A percentile compares a stretch with the other conserved stretches of the same genome.
phyloP scores from a whole-genome alignment of 2,113 vertebrate genomes.

The Caretta caretta region DNA sequence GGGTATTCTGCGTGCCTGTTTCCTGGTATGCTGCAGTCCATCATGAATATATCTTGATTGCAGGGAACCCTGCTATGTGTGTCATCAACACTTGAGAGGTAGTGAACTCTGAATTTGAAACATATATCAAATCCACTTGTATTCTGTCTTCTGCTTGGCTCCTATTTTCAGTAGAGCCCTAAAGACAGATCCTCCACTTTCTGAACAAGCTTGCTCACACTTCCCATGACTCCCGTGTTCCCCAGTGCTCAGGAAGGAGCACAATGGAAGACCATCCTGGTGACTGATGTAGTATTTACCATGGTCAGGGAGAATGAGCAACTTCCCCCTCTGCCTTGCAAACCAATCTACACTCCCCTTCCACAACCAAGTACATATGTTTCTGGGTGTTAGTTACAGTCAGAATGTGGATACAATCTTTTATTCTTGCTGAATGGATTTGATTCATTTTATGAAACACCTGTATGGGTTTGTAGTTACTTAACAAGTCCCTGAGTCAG shows the following conservation, averaged over 20 bases:
- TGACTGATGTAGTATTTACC: not conserved
- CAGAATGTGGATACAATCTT: not conserved
- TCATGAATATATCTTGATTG: rapidly evolving
- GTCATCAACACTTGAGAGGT: not conserved
- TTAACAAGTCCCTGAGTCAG: not conserved
- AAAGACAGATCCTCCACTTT: not conserved
- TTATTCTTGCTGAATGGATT: not conserved
- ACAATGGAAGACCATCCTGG: not conserved
- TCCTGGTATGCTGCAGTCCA: rapidly evolving
- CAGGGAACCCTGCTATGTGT: not conserved
- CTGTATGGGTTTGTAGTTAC: not conserved
- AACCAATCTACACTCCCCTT: not conserved
- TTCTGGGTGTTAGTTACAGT: not conserved
- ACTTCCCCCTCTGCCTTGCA: not conserved
- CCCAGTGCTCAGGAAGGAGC: not conserved
- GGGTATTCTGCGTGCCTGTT: rapidly evolving
- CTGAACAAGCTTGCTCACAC: not conserved
- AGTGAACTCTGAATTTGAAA: not conserved
- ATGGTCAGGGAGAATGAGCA: not conserved
- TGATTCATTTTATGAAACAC: not conserved
- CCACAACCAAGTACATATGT: not conserved
- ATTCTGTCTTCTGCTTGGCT: not conserved
- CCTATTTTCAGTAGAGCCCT: not conserved
- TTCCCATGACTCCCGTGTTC: not conserved
- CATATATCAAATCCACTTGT: rapidly evolving